These are phyloP conservation scores for Excalfactoria chinensis DNA, from an alignment of 2,113 vertebrate genomes.

Conservation along the genomic window DNA sequence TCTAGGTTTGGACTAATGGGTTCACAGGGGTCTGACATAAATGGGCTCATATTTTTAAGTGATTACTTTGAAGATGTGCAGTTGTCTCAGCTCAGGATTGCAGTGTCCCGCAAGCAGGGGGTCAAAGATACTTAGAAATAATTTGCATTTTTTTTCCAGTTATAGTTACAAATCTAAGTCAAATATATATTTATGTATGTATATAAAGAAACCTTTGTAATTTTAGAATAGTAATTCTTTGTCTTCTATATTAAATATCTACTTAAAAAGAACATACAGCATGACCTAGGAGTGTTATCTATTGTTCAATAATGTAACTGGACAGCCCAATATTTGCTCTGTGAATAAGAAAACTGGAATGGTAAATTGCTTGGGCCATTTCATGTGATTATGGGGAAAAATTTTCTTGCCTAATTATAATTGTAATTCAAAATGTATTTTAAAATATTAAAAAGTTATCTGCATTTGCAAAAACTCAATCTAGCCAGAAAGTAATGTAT, in stretches of 20 bases:
- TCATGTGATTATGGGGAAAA: constrained; percentile 19
- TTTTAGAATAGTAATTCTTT: background rate
- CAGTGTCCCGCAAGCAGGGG: background rate
- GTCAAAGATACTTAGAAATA: background rate
- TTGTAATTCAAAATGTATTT: constrained; percentile 65
- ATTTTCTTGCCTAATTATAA: constrained; percentile 49
- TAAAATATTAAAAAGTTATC: constrained; percentile 68
- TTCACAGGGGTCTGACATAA: constrained; percentile 1
- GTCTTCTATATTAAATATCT: background rate
- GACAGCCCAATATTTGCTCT: constrained; percentile 60
- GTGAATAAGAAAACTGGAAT: constrained; percentile 54
- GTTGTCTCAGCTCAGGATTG: background rate
- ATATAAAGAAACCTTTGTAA: background rate
- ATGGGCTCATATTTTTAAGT: background rate
- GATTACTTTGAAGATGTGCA: background rate
- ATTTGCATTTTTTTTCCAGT: background rate
- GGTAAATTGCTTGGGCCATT: constrained; percentile 37
- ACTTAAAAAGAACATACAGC: background rate
- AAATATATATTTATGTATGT: background rate
- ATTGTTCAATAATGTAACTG: constrained; percentile 53
- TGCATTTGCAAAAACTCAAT: constrained; percentile 8
- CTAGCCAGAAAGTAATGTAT: background rate
- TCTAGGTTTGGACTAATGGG: background rate
- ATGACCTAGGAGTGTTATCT: background rate
- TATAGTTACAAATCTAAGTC: background rate